Base-by-base conservation (phyloP, 2,888 invertebrate genomes). In the Polia nebulosa region DNA sequence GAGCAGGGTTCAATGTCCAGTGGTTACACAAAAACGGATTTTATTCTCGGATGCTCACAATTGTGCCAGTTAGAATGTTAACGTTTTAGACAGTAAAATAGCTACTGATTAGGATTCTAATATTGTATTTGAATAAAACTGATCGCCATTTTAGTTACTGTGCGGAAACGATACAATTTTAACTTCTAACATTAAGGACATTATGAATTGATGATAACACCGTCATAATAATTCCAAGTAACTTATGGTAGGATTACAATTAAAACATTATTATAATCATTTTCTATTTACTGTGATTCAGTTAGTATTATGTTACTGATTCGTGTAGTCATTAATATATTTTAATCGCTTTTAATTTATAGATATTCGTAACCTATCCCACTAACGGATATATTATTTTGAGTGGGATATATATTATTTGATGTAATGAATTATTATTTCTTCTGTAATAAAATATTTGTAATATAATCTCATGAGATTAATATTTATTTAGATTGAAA, bases 1-100 rank as follows among this genome's bases (percentile, higher is more conserved):
- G 93, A 94, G 93, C 94, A 94, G 94, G 94, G 94, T 92, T 90
- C 86, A 86, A 85, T 84, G 89, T 90, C 90, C 91, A 90, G 83
- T 85, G 86, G 84, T 87, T 87, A 87, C 87, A 85, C 88, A 84
- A 85, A 86, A 76, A 78, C 72, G 82, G 82, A 81, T 84, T 80
- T 72, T 78, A 89, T 89, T 90, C 85, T 89, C 89, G 89, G 91
- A 94, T 90, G 95, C 95, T 95, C 95, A 95, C 94, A 87, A 88
- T 91, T 94, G 95, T 95, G 95, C 95, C 95, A 95, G 91, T 91
- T 95, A 94, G 91, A 88, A 85, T 87, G 86, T 89, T 87, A 90
- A 91, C 88, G 80, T 89, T 89, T 87, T 91, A 92, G 91, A 87
- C 87, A 84, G 87, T 93, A 89, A 88, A 88, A 72, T 90, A 93